Percentiles rank a stretch among this genome's conserved stretches.
These are phyloP conservation scores for Parnassius mnemosyne DNA, from an alignment of 2,888 invertebrate genomes.

Conservation along the genomic window DNA sequence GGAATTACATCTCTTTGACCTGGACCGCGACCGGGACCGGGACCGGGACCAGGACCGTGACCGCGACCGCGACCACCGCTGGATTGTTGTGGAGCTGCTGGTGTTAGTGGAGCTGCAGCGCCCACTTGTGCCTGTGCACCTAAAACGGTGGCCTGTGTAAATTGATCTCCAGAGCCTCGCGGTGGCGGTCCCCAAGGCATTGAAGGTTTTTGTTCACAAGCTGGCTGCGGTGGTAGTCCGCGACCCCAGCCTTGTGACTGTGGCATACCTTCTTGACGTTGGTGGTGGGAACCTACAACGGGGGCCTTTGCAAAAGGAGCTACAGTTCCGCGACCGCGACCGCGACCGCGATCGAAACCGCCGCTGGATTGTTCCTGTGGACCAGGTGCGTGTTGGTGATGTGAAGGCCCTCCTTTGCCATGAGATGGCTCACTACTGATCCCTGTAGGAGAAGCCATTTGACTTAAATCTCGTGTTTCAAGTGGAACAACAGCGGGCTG, in stretches of 20 bases:
- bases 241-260: not conserved
- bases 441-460: constrained; percentile 12
- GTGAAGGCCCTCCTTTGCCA: constrained; percentile 1
- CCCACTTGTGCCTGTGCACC: no score
- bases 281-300: no score
- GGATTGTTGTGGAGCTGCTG: no score
- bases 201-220: not conserved
- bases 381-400: not conserved
- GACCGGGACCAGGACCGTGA: no score
- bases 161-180: not conserved
- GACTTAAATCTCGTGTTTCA: not conserved
- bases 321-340: no score
- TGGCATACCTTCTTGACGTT: not conserved
- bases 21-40: no score
- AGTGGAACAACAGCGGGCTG: constrained; percentile 3
- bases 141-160: no score
- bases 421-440: constrained; percentile 15
- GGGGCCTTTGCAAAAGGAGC: no score
- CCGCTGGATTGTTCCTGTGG: not conserved
- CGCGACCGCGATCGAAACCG: no score
- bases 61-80: no score
- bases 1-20: not conserved
- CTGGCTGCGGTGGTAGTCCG: not conserved
- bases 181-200: not conserved
- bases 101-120: no score